Evolutionary conservation across 2,888 invertebrate genomes (phyloP).

Genomic region (Octodonta nipae): DNA sequence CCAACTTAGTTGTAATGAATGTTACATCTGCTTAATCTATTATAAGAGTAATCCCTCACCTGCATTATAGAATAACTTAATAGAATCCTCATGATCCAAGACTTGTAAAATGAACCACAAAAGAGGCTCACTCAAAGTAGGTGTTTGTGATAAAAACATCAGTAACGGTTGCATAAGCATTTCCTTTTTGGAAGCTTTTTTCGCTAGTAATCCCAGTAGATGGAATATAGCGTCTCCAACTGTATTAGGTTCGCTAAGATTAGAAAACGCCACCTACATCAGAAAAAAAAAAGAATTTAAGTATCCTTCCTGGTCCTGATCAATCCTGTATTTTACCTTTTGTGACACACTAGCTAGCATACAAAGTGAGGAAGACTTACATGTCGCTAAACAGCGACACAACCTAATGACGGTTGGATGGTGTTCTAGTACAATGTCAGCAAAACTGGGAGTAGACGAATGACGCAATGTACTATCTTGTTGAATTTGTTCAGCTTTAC

Average conservation of each 20-base stretch:
- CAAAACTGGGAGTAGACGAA: slow-evolving; percentile 46
- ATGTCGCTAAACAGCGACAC: slow-evolving; percentile 65
- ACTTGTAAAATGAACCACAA: slow-evolving; percentile 72
- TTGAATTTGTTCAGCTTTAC: slow-evolving; percentile 55
- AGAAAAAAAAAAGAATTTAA: too few species aligned
- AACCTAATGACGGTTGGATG: slow-evolving; percentile 71
- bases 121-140: slow-evolving; percentile 70
- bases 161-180: slow-evolving; percentile 67
- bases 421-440: slow-evolving; percentile 61
- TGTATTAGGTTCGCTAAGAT: slow-evolving; percentile 52
- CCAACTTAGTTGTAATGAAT: too few species aligned
- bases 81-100: slow-evolving; percentile 60
- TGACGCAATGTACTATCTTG: slow-evolving; percentile 23
- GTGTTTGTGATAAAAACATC: slow-evolving; percentile 45
- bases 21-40: too few species aligned
- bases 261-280: slow-evolving; percentile 24
- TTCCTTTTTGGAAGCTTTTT: slow-evolving; percentile 59
- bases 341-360: slow-evolving; percentile 41
- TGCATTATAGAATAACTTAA: slow-evolving; percentile 61
- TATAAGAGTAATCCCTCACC: slow-evolving; percentile 36
- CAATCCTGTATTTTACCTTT: too few species aligned
- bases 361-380: slow-evolving; percentile 56
- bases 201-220: slow-evolving; percentile 62
- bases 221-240: slow-evolving; percentile 82
- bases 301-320: too few species aligned